Conservation (phyloP, 2,888 invertebrate species). For the Melikaiella ostensackeni region DNA sequence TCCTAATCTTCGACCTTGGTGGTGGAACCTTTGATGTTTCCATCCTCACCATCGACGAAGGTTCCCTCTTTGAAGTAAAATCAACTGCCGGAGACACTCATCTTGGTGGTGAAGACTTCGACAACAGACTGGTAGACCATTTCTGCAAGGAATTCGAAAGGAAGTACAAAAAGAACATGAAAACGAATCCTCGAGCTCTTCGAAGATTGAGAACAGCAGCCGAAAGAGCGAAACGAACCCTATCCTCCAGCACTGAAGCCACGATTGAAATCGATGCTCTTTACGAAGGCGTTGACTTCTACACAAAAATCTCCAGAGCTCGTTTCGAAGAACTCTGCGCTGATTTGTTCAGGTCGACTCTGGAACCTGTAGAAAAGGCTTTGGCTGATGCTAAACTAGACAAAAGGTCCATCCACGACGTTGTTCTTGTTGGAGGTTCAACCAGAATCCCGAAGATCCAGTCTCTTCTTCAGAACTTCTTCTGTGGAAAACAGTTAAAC, state of each 20-base stretch:
- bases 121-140: constrained; percentile 83
- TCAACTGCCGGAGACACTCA: constrained; percentile 92
- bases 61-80: constrained; percentile 86
- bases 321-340: constrained; percentile 87
- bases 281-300: constrained; percentile 86
- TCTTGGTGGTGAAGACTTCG: constrained; percentile 80
- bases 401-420: constrained; percentile 86
- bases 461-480: constrained; percentile 85
- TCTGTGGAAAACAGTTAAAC: constrained; percentile 89
- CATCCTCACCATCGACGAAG: constrained; percentile 88
- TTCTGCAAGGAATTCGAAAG: constrained; percentile 85
- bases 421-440: constrained; percentile 90
- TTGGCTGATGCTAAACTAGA: constrained; percentile 88
- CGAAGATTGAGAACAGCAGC: constrained; percentile 86
- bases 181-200: constrained; percentile 82
- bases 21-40: constrained; percentile 89
- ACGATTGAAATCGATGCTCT: constrained; percentile 87
- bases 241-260: constrained; percentile 88
- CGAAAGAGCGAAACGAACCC: constrained; percentile 87
- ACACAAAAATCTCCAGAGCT: constrained; percentile 85
- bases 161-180: constrained; percentile 85
- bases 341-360: constrained; percentile 85
- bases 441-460: constrained; percentile 90
- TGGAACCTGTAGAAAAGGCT: constrained; percentile 89
- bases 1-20: constrained; percentile 83